phyloP scores from a whole-genome alignment of 2,113 vertebrate species.

The Plecotus auritus region DNA sequence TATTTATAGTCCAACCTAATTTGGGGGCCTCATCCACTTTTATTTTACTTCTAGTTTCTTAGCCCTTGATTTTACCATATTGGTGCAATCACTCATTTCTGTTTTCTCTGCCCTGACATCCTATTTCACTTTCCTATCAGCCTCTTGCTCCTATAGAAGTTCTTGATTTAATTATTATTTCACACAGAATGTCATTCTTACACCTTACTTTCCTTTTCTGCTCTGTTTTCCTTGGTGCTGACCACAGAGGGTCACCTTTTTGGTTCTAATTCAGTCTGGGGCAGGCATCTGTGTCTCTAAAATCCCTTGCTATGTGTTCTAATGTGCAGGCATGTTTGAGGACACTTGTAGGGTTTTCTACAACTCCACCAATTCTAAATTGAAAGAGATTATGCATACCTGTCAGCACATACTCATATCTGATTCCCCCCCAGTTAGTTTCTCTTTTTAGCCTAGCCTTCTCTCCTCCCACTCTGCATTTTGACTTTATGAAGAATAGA shows the following conservation, averaged over 20 bases:
- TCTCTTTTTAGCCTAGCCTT: background rate
- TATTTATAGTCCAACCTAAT: background rate
- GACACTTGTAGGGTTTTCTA: background rate
- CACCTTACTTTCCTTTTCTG: background rate
- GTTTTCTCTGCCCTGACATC: background rate
- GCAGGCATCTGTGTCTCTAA: background rate
- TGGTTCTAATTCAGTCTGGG: background rate
- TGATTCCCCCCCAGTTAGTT: background rate
- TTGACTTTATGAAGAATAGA: background rate
- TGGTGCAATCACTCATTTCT: background rate
- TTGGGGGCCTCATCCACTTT: background rate
- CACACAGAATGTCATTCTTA: background rate
- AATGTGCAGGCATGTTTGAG: background rate
- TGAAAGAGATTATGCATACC: background rate
- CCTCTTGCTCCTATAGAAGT: background rate
- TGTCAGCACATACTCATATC: background rate
- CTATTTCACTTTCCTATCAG: background rate
- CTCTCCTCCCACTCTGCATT: background rate
- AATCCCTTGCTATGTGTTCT: background rate
- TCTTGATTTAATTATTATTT: background rate
- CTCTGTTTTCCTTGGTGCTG: background rate
- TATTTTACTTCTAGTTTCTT: background rate
- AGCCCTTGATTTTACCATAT: background rate
- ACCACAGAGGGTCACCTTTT: background rate
- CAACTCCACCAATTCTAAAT: background rate